Evolutionary conservation across 2,888 invertebrate species (phyloP), one percentile per base, ranked within the genome.

Genomic region (Autographa gamma): DNA sequence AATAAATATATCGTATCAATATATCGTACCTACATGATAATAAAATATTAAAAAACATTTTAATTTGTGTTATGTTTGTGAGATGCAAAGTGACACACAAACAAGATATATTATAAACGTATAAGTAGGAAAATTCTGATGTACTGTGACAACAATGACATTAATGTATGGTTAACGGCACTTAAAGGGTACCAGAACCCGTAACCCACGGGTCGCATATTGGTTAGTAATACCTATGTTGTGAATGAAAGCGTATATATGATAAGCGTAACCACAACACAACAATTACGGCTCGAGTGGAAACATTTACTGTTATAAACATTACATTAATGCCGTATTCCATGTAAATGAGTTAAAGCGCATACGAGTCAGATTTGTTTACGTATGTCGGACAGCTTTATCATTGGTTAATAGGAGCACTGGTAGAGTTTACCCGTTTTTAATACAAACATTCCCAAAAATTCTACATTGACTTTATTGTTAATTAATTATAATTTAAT

Each of bases 191-290:
- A 25, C 25, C 25, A 25, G 25, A 25, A 25, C 25, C 25, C 25
- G 25, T 25, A 25, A 11, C 9, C 11, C 38, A 11, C 11, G 11
- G 8, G 38, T 38, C 38, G 38, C 38, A 48, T 13, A 18, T 60
- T 54, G 64, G 69, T 63, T 54, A 68, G 38, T 60, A 31, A 52
- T 86, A 86, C 83, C 82, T 76, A 77, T 84, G 82, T 88, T 85
- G 82, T 88, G 86, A 89, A 88, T 86, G 81, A 83, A 83, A 82
- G 87, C 90, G 90, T 91, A n/a, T n/a, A n/a, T 90, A 88, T 80
- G 86, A 78, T 76, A n/a, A n/a, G n/a, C n/a, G 69, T 82, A 87
- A 85, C 88, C 86, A 83, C 87, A 86, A 87, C 88, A 81, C 76
- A 73, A 76, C 85, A 77, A 84, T 83, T 84, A 85, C 83, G 82